These are phyloP conservation scores for Varanus salvator DNA, from an alignment of 2,113 vertebrate genomes.

Conservation along the genomic window DNA sequence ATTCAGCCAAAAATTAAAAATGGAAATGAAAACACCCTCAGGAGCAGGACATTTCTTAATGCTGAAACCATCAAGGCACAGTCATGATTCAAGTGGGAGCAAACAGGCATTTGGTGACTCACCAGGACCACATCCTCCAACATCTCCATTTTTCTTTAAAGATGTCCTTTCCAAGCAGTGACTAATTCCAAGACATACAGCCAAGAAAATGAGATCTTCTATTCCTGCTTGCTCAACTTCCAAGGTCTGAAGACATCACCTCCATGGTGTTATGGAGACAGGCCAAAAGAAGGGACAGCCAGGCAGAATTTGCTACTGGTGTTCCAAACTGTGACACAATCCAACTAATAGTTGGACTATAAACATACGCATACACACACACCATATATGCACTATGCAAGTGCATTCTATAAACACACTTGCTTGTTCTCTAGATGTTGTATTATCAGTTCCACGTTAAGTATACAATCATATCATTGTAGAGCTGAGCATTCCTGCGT, in stretches of 20 bases:
- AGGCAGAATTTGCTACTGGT: neutral
- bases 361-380: neutral
- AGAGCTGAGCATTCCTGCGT: neutral
- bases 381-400: neutral
- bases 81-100: conserved; percentile 15
- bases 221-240: neutral
- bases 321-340: neutral
- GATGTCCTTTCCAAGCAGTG: neutral
- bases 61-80: neutral
- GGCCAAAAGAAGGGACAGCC: neutral
- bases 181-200: conserved; percentile 11
- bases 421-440: neutral
- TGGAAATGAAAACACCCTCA: neutral
- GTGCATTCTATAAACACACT: neutral
- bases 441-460: neutral
- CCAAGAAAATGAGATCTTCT: conserved; percentile 17
- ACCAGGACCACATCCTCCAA: neutral
- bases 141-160: neutral
- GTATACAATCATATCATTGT: neutral
- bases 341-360: neutral
- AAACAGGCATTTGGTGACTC: neutral
- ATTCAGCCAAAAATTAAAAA: neutral
- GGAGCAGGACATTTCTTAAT: neutral
- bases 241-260: conserved; percentile 9
- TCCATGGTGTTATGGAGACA: neutral